These are phyloP conservation scores for Oscheius sp. DNA, from an alignment of 2,888 invertebrate genomes.

Conservation along the genomic window DNA sequence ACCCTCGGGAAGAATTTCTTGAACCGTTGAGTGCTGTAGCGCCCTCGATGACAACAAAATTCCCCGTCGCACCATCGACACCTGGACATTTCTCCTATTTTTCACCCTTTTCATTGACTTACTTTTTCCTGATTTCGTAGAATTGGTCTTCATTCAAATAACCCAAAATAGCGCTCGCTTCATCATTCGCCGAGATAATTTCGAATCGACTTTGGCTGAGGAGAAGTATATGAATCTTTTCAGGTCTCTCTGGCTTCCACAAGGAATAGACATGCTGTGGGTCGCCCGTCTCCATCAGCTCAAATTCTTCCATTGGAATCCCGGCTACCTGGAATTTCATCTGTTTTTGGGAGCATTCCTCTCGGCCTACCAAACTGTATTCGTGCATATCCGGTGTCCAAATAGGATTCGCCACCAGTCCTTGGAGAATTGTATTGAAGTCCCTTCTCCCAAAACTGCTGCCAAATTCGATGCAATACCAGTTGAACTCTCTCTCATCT, in stretches of 20 bases:
- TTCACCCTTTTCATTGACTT: no score
- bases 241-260: not conserved
- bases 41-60: constrained; percentile 5
- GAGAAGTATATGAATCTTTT: not conserved
- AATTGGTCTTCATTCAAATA: constrained; percentile 19
- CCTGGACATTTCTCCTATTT: no score
- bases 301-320: not conserved
- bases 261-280: not conserved
- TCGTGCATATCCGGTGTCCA: constrained; percentile 4
- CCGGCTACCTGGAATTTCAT: not conserved
- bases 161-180: not conserved
- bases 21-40: not conserved
- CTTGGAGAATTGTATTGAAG: not conserved
- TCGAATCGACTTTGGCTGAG: not conserved
- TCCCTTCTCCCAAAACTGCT: not conserved
- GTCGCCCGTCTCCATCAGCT: constrained; percentile 7
- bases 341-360: not conserved
- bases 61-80: no score
- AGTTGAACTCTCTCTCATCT: not conserved
- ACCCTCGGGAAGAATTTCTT: constrained; percentile 7
- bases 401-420: not conserved
- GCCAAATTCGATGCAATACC: not conserved
- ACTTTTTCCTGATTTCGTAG: not conserved
- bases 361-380: not conserved
- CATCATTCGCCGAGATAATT: not conserved